Base-by-base conservation (phyloP, 2,888 invertebrate species). In the Drosophila nr. fundita region DNA sequence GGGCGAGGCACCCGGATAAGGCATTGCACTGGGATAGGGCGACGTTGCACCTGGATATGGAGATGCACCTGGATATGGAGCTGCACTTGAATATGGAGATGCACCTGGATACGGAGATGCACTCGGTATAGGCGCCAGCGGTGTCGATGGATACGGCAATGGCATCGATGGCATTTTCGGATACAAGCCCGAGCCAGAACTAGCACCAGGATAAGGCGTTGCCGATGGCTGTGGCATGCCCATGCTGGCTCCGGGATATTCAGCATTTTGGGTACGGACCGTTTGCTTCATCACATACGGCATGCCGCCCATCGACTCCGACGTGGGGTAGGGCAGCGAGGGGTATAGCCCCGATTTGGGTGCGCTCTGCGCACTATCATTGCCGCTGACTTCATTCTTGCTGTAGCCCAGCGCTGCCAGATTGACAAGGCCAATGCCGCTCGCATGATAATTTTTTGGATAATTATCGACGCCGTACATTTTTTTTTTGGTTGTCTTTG, bases 361-460 rank as follows among this genome's bases (percentile, higher is more conserved):
- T 68, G 82, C 81, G 64, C 57, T 59, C 30, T 59, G 59, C 54
- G 54, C 60, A 62, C 48, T 67, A 24, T 49, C 61, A 62, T 59
- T 67, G 18, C 62, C 58, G 63, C 73, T 77, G 72, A 89, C 66
- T 78, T 90, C 90, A 82, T 87, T 90, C 67, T 83, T 86, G 49
- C 86, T 87, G 78, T 92, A 92, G 60, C 92, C 92, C 55, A 92
- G 77, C 32, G 92, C 92, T 66, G 92, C 92, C 72, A 92, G 78
- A 76, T 92, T 92, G 50, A 92, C 91, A 62, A 92, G 90, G 55
- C 92, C 92, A 80, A 92, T 91, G 74, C 92, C 92, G 71, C 87
- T 92, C 50, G 92, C 89, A 80, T 91, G 91, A 87, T 92, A 92
- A 84, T 92, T 92, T 82, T 92, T 92, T 49, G 92, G 92, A 83